Evolutionary conservation across 2,113 vertebrate genomes (phyloP), one percentile per base, ranked within the genome.

Genomic region (Bubo bubo): DNA sequence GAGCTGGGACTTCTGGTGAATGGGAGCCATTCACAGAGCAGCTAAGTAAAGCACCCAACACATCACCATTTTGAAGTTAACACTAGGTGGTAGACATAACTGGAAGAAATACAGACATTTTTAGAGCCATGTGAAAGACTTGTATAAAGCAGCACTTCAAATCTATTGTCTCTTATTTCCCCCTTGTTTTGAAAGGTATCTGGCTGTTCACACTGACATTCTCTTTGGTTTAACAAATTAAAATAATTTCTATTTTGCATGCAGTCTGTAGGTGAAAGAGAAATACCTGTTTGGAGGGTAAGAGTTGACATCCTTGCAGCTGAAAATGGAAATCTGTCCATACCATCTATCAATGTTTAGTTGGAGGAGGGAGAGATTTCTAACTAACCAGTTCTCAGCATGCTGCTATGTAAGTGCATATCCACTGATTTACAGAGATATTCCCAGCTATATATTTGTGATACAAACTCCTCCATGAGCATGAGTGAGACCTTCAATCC

Each of bases 101-200:
- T 97, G 96, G 93, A 97, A 95, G 96, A 95, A 93, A 97, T 68
- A 85, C 90, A 92, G 92, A 79, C 67, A 62, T 86, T 96, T 97
- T 87, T 96, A 79, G 95, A 97, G 88, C 84, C 64, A 71, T 67
- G 75, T 95, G 79, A 95, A 96, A 96, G 92, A 1, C 94, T 90
- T 84, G 41, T 17, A 94, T 84, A 95, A 95, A 93, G 79, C 58
- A 92, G 82, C 64, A 59, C 60, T 97, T 90, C 88, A 91, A 73
- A 95, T 1, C 4, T 50, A 94, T 97, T 96, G 73, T 91, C 45
- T 71, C 68, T 94, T 94, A 87, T 96, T 97, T 94, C 79, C 86
- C 76, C 58, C 87, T 90, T 95, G 72, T 88, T 96, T 97, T 96
- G 72, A 92, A 91, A 93, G 72, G 16, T 88, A 89, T 77, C 86